Percentiles rank a stretch among this genome's conserved stretches.
These are phyloP conservation scores for Andricus grossulariae DNA, from an alignment of 1,140 invertebrate genomes.

Conservation along the genomic window DNA sequence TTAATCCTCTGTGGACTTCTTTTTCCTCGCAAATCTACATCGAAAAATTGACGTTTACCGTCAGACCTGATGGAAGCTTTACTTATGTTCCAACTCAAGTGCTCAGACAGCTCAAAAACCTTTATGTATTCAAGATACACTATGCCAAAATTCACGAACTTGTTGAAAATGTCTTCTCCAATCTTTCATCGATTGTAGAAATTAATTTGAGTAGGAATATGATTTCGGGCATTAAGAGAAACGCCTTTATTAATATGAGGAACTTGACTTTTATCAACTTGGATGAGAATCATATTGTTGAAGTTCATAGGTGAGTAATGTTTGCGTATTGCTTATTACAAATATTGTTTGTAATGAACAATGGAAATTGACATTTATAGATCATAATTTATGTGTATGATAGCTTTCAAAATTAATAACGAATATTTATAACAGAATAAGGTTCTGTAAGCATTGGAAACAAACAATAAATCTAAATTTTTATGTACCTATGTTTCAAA, in stretches of 20 bases:
- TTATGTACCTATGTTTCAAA: too few species aligned
- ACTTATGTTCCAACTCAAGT: conserved; percentile 83
- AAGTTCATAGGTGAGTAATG: conserved; percentile 82
- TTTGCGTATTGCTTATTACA: conserved; percentile 69
- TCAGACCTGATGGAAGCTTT: conserved; percentile 80
- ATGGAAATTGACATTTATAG: too few species aligned
- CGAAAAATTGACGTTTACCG: conserved; percentile 82
- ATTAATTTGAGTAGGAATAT: conserved; percentile 82
- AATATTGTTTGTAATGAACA: too few species aligned
- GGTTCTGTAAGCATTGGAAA: too few species aligned
- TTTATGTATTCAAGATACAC: conserved; percentile 81
- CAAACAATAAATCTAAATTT: too few species aligned
- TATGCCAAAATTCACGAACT: conserved; percentile 84
- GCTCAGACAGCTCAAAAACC: conserved; percentile 79
- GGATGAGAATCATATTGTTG: conserved; percentile 83
- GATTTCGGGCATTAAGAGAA: conserved; percentile 79
- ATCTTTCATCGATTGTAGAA: conserved; percentile 81
- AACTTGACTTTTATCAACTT: conserved; percentile 81
- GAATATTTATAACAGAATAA: too few species aligned
- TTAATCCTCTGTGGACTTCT: conserved; percentile 82
- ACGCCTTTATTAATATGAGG: conserved; percentile 82
- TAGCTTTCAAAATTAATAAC: too few species aligned
- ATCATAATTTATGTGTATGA: too few species aligned
- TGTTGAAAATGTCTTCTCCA: conserved; percentile 82
- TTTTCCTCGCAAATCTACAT: conserved; percentile 84